These are phyloP conservation scores for Standfussiana lucernea DNA, from an alignment of 2,888 invertebrate genomes.

Conservation along the genomic window DNA sequence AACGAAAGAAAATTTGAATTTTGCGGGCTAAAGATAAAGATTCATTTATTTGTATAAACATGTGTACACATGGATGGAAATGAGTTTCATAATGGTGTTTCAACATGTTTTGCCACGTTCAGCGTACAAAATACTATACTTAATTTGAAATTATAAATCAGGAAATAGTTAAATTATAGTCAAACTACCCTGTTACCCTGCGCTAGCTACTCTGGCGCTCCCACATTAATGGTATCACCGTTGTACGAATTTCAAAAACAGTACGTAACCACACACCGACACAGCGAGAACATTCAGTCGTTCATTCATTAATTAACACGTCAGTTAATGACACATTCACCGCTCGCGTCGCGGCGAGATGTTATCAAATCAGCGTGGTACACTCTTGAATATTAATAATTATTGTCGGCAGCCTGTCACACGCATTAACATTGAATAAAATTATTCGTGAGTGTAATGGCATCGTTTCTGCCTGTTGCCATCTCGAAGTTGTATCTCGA, in stretches of 20 bases:
- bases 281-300: conserved; percentile 1
- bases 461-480: neutral
- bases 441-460: conserved; percentile 21
- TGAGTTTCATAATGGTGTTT: too few relatives aligned
- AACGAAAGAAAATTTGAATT: too few relatives aligned
- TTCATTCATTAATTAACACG: conserved; percentile 32
- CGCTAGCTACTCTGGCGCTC: too few relatives aligned
- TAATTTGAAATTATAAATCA: too few relatives aligned
- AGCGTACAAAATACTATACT: too few relatives aligned
- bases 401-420: conserved; percentile 13
- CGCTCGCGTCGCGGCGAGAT: conserved; percentile 4
- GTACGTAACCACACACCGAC: neutral
- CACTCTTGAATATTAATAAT: conserved; percentile 46
- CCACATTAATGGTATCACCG: neutral
- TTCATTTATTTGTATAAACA: too few relatives aligned
- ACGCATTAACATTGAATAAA: conserved; percentile 12
- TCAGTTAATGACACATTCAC: conserved; percentile 23
- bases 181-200: too few relatives aligned
- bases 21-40: too few relatives aligned
- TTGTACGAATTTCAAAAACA: neutral
- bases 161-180: too few relatives aligned
- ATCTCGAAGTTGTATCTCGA: neutral
- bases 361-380: conserved; percentile 45
- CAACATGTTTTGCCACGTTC: too few relatives aligned
- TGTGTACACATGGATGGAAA: too few relatives aligned